phyloP scores from a whole-genome alignment of 2,113 vertebrate species.

The Melanerpes aurifrons region DNA sequence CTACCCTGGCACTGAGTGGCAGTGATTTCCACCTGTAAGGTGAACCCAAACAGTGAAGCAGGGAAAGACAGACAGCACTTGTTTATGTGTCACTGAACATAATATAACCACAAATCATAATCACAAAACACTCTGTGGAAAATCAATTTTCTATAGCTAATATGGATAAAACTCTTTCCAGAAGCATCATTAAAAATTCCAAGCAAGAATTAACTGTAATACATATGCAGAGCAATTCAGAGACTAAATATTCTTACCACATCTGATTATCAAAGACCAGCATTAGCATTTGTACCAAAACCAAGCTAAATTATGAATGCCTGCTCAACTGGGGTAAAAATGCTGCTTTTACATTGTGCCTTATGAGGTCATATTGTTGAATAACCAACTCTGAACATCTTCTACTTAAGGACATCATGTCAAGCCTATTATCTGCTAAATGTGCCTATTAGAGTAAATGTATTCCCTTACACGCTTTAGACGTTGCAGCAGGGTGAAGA shows the following conservation, averaged over 20 bases:
- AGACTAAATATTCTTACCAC: neutral
- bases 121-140: neutral
- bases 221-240: neutral
- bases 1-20: neutral
- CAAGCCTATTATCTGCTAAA: constrained; percentile 40
- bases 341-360: neutral
- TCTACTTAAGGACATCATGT: constrained; percentile 18
- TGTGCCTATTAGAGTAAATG: constrained; percentile 30
- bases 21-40: neutral
- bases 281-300: constrained; percentile 23
- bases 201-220: neutral
- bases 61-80: neutral
- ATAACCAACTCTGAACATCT: neutral
- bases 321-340: neutral
- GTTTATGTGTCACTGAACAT: neutral
- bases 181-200: neutral
- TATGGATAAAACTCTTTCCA: neutral
- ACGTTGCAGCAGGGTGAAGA: neutral
- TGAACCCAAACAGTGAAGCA: neutral
- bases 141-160: neutral
- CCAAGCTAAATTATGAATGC: neutral
- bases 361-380: constrained; percentile 28
- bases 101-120: neutral
- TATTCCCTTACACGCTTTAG: constrained; percentile 36
- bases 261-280: neutral